Conservation (phyloP, 2,797 vertebrate species). For the Phaenicophaeus curvirostris region DNA sequence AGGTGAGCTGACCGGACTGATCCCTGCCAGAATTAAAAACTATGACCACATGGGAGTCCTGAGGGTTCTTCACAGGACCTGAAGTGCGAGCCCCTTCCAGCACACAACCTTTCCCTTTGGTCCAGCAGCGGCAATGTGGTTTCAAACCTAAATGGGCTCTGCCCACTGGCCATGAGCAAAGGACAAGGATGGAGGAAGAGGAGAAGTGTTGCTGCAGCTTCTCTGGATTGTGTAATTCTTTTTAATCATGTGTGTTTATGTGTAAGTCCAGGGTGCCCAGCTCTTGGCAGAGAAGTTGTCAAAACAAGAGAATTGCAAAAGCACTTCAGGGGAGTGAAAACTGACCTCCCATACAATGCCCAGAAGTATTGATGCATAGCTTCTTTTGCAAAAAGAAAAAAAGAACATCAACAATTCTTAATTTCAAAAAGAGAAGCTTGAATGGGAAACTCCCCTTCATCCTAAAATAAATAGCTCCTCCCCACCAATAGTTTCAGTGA, state of each 20-base stretch:
- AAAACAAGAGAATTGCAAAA: slow-evolving; percentile 12
- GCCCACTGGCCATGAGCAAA: background rate
- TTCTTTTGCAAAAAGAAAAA: background rate
- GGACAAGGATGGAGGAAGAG: background rate
- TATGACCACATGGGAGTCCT: fast-evolving
- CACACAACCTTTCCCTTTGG: fast-evolving
- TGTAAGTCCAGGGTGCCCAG: background rate
- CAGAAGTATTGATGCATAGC: background rate
- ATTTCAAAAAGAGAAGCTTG: background rate
- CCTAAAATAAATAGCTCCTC: background rate
- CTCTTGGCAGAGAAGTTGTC: background rate
- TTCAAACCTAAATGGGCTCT: background rate
- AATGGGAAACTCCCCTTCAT: background rate
- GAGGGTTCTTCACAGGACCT: background rate
- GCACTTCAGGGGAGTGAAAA: background rate
- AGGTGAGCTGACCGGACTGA: background rate
- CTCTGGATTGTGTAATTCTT: background rate
- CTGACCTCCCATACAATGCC: background rate
- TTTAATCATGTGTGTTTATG: background rate
- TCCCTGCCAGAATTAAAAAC: background rate
- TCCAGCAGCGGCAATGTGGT: background rate
- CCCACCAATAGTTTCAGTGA: background rate
- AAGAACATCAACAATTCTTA: background rate
- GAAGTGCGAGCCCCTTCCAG: background rate
- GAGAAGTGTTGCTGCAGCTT: background rate